Base-by-base conservation (phyloP, 2,888 invertebrate genomes). In the Diaperis boleti region DNA sequence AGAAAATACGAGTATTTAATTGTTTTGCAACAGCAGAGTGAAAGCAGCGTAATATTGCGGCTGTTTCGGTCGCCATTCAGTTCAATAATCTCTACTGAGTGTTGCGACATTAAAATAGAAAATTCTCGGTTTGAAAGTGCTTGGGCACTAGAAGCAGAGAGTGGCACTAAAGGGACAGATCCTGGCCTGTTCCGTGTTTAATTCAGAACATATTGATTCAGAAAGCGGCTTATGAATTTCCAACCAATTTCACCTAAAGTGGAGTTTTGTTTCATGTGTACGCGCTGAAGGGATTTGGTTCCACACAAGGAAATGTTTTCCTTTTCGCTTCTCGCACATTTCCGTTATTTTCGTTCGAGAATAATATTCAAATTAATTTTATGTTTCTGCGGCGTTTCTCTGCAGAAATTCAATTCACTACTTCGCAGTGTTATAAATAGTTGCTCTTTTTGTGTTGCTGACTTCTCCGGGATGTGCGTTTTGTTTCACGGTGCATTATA, bases 221-320 rank as follows among this genome's bases (percentile, higher is more conserved):
- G 42, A 54, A 41, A 41, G 54, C 54, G 42, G 54, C 54, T 54
- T 54, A 54, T 42, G 41, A 54, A 54, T 54, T 54, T 54, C 54
- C 54, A 29, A 41, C 41, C 54, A 54, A 54, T 54, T 54, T 54
- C 41, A 29, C 15, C 14, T 14, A 15, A 41, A 41, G 22, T 54
- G 41, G 31, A 41, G 42, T 54, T 54, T 41, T 54, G 54, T 54
- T 54, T 52, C 37, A 37, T 52, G 22, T 37, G 41, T 10, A 44
- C 33, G 49, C 11, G 17, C 37, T 20, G 52, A 52, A 14, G 41
- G 52, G 52, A 39, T 39, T 52, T 52, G 13, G 26, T 20, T 20
- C 22, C 15, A 29, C 54, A 33, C 20, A 29, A 42, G 35, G 26
- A 13, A 52, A 39, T 37, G 37, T 37, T 52, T 42, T 31, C 22